Evolutionary conservation across 2,888 invertebrate genomes (phyloP).

Genomic region (Anoncus sp.): DNA sequence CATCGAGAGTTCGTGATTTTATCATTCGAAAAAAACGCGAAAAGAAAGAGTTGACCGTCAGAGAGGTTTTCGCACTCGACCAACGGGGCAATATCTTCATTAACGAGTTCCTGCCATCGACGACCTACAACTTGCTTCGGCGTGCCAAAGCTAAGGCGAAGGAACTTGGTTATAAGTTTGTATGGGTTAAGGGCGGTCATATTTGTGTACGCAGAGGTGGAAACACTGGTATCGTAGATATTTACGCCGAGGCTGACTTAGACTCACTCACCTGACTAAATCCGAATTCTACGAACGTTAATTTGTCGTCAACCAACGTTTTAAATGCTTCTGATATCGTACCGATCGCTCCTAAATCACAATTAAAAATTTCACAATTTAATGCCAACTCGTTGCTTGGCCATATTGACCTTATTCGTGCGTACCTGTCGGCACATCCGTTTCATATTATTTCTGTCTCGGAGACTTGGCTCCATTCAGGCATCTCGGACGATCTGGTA

Average conservation of each 20-base stretch:
- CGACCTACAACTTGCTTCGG: background rate
- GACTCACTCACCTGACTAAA: no score
- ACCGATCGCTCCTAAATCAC: no score
- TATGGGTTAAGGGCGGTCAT: background rate
- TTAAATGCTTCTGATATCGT: no score
- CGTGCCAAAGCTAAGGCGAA: background rate
- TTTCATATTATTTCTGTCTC: conserved; percentile 10
- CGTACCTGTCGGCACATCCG: background rate
- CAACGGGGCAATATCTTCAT: background rate
- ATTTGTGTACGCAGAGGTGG: no score
- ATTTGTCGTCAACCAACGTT: no score
- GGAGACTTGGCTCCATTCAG: conserved; percentile 16
- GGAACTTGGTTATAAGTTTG: background rate
- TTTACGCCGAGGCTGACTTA: no score
- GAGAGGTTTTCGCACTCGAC: background rate
- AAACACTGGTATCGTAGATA: no score
- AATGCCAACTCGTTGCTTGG: background rate
- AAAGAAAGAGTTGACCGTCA: background rate
- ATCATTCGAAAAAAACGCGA: background rate
- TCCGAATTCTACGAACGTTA: no score
- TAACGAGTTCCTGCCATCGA: background rate
- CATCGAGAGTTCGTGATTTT: background rate
- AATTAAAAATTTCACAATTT: background rate
- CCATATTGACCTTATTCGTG: background rate
- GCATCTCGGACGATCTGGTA: background rate